Conservation (phyloP, 2,888 invertebrate species). For the Mechanitis messenoides region DNA sequence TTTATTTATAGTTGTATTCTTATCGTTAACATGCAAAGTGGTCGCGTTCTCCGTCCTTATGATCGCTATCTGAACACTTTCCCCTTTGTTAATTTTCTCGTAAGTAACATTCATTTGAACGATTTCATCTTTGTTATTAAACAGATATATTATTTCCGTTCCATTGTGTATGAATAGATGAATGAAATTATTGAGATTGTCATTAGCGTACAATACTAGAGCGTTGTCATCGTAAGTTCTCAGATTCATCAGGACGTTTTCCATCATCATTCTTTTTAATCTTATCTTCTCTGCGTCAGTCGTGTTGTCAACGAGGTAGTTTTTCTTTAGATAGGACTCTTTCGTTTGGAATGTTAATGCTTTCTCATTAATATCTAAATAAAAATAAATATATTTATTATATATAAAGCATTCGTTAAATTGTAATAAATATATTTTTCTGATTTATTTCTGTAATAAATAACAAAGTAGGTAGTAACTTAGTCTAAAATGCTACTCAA, state of each 20-base stretch:
- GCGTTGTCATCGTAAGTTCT: slow-evolving; percentile 90
- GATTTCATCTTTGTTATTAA: slow-evolving; percentile 88
- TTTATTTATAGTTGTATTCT: slow-evolving; percentile 81
- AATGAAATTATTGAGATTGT: slow-evolving; percentile 94
- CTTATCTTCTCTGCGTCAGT: slow-evolving; percentile 79
- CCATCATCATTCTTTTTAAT: slow-evolving; percentile 84
- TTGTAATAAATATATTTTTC: background rate
- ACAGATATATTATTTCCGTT: slow-evolving; percentile 87
- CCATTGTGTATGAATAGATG: slow-evolving; percentile 90
- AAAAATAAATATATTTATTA: background rate
- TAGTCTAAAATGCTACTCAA: background rate
- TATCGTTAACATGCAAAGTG: slow-evolving; percentile 88
- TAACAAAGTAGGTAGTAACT: background rate
- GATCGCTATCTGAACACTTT: slow-evolving; percentile 92
- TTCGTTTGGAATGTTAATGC: slow-evolving; percentile 91
- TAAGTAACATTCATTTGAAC: slow-evolving; percentile 86
- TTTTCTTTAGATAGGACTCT: slow-evolving; percentile 87
- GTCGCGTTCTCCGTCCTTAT: slow-evolving; percentile 83
- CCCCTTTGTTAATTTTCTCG: slow-evolving; percentile 85
- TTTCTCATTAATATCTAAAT: slow-evolving; percentile 90
- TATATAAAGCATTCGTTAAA: background rate
- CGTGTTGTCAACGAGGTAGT: slow-evolving; percentile 82
- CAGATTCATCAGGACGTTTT: slow-evolving; percentile 91
- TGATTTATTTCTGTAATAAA: background rate
- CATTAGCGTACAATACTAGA: slow-evolving; percentile 92